Percentiles rank a stretch among this genome's conserved stretches.
Conservation (phyloP, 2,113 vertebrate genomes). For the Corythornis madagascariensis region DNA sequence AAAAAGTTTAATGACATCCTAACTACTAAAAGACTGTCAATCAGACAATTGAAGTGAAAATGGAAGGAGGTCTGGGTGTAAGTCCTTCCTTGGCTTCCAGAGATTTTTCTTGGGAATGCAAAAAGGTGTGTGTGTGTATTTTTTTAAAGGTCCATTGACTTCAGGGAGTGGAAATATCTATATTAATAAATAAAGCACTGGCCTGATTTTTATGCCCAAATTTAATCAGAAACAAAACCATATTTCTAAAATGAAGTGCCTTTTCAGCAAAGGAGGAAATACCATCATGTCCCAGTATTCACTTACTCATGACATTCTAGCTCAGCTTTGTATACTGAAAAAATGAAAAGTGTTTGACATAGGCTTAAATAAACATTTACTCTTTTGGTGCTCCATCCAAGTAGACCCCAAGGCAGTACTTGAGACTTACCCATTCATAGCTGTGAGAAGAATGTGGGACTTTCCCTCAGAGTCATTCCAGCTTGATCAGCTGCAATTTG, state of each 20-base stretch:
- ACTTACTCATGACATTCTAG: constrained; percentile 51
- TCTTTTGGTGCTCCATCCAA: constrained; percentile 33
- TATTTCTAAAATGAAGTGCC: constrained; percentile 28
- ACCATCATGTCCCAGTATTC: constrained; percentile 35
- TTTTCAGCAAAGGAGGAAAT: constrained; percentile 52
- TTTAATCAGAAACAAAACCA: constrained; percentile 41
- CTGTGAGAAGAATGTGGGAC: constrained; percentile 28
- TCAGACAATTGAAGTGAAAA: not conserved
- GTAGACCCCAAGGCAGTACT: constrained; percentile 13
- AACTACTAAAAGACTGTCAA: not conserved
- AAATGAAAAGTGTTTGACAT: constrained; percentile 41
- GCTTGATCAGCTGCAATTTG: not conserved
- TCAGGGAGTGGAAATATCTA: not conserved
- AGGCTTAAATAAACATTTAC: constrained; percentile 59
- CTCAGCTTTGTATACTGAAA: constrained; percentile 39
- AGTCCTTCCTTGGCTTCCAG: not conserved
- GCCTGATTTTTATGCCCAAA: constrained; percentile 31
- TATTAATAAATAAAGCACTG: not conserved
- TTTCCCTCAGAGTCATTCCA: constrained; percentile 8
- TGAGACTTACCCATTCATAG: constrained; percentile 42
- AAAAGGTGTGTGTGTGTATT: not conserved
- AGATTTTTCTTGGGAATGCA: not conserved
- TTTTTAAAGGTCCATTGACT: not conserved
- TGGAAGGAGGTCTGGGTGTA: not conserved
- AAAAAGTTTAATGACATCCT: not conserved